phyloP scores from a whole-genome alignment of 2,888 invertebrate genomes.

The Orthosia gracilis region DNA sequence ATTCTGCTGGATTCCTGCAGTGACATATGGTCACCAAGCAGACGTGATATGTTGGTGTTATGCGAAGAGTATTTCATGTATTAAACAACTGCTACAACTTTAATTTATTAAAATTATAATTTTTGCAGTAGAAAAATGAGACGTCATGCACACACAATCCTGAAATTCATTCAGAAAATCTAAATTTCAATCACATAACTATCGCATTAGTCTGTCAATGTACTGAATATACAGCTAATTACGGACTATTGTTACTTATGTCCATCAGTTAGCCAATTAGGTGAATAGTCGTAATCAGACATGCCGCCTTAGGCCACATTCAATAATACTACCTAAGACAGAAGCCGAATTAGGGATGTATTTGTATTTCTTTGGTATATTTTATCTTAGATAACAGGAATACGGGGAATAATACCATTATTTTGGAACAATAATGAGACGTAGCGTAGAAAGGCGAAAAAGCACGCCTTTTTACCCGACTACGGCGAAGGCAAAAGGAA shows the following conservation, averaged over 20 bases:
- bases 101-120: too few species aligned
- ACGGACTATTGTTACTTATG: constrained; percentile 9
- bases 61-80: too few species aligned
- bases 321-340: not conserved
- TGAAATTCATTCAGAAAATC: not conserved
- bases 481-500: too few species aligned
- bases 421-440: too few species aligned
- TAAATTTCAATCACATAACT: not conserved
- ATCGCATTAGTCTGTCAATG: not conserved
- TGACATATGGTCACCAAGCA: too few species aligned
- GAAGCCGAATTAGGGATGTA: not conserved
- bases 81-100: too few species aligned
- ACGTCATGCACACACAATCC: not conserved
- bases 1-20: too few species aligned
- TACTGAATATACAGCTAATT: constrained; percentile 31
- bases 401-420: too few species aligned
- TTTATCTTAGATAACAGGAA: not conserved
- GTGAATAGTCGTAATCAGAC: constrained; percentile 37
- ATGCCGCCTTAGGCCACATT: not conserved
- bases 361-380: not conserved
- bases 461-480: too few species aligned
- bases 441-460: too few species aligned
- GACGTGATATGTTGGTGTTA: too few species aligned
- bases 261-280: constrained; percentile 29
- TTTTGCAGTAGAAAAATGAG: too few species aligned